Base-by-base conservation (phyloP, 2,797 vertebrate genomes). In the Sebastes kiyomatsui region DNA sequence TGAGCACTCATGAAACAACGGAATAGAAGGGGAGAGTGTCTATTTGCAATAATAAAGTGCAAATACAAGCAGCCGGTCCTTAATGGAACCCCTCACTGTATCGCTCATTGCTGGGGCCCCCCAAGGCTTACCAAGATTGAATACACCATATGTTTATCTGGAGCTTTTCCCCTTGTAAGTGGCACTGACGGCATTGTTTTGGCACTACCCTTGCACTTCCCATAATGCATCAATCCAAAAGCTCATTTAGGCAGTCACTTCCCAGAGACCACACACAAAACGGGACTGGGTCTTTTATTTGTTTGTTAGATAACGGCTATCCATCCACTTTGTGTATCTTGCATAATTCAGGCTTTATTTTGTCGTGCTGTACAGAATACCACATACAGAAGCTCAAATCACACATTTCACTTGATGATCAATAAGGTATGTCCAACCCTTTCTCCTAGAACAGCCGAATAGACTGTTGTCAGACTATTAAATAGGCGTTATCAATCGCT, bases 61-160 rank as follows among this genome's bases (percentile, higher is more conserved):
- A 92, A 93, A 93, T 88, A 87, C 85, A 89, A 91, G 87, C 90
- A 92, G 90, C 85, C 85, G 73, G 67, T 86, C 85, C 79, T 80
- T 93, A 94, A 94, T 94, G 92, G 90, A 93, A 80, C 82, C 85
- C 79, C 84, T 86, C 83, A 85, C 88, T 83, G 88, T 89, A 94
- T 92, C 72, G 32, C 80, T 93, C 90, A 91, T 91, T 86, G 92
- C 84, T 52, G 42, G 67, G 75, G 58, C 84, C 86, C 92, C 92
- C 82, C 86, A 79, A 93, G 93, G 93, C 88, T 91, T 80, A 81
- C 82, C 82, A 90, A 93, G 95, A 95, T 93, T 93, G 93, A 94
- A 94, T 84, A 89, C 78, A 72, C 94, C 94, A 94, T 94, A 94
- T 95, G 94, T 90, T 94, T 90, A 92, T 93, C 86, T 90, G 86